Conservation (phyloP, 37 sponge, comb jelly and placozoan species). For the Aplysina aerophoba region DNA sequence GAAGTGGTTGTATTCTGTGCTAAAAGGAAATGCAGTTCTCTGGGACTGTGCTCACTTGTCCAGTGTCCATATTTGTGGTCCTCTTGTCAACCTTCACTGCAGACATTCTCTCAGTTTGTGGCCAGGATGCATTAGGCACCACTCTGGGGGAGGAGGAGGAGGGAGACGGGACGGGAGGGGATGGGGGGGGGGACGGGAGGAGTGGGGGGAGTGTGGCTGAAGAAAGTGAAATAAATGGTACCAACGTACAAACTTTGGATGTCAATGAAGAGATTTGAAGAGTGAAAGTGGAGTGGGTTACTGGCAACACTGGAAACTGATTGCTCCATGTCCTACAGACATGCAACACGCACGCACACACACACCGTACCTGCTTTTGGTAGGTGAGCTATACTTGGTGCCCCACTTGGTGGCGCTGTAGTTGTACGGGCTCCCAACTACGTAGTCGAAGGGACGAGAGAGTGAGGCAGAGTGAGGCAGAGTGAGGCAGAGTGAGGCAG, state of each 20-base stretch:
- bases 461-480: no score
- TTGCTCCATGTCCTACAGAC: neutral
- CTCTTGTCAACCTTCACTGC: neutral
- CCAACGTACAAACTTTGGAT: no score
- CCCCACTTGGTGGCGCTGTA: neutral
- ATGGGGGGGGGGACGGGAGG: slow-evolving; percentile 4
- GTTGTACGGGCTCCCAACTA: neutral
- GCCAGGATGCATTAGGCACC: neutral
- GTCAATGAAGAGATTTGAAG: no score
- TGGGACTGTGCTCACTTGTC: neutral
- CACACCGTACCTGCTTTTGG: slow-evolving; percentile 21
- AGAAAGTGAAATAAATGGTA: no score
- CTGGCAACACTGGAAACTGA: slow-evolving; percentile 15
- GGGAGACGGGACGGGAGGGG: neutral
- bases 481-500: no score
- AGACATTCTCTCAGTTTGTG: neutral
- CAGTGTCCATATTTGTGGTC: neutral
- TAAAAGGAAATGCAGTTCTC: no score
- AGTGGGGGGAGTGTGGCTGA: no score
- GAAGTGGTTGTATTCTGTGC: no score
- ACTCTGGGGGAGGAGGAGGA: neutral
- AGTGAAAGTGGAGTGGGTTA: neutral
- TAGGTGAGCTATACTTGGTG: neutral
- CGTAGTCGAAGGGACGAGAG: neutral
- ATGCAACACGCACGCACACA: neutral